Base-by-base conservation (phyloP, 1,140 invertebrate species). In the Hermetia illucens region DNA sequence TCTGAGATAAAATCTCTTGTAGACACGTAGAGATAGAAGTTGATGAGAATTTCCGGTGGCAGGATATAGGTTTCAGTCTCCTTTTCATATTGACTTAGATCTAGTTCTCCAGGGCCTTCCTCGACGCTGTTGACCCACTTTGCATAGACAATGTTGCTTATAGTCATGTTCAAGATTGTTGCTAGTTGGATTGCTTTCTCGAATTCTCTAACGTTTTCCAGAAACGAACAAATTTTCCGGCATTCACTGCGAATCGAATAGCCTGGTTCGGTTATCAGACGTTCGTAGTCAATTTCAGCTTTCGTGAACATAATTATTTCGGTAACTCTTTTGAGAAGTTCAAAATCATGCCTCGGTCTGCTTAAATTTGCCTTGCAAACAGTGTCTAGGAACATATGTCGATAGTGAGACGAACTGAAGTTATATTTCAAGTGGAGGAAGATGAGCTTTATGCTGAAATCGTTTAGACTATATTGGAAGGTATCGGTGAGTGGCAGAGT, bases 361-460 rank as follows among this genome's bases (percentile, higher is more conserved):
- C 53, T 54, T 13, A 58, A 48, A 38, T 52, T 53, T 10, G 55
- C 55, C 18, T 49, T 47, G 13, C 55, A 58, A 18, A 58, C 53
- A 38, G 52, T 52, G 2, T 46, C 43, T 1, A 58, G 44, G 27
- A 58, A 55, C 10, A 47, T 47, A 19, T 53, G 44, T 25, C 58
- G 55, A 34, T 55, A 49, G 30, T 48, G 33, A 2, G 43, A 41
- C 27, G 50, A 52, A 16, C 52, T 44, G 15, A 58, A 56, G 31
- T 58, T 58, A 3, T 40, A 20, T 34, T 58, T 43, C 12, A 58
- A 32, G 31, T 58, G 55, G 3, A 45, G 18, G 1, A 58, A 39
- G 0, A 58, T 38, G 22, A 58, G 18, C 0, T 44, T 32, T 30
- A 54, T 48, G 19, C 45, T 56, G 3, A 43, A 52, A 12, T 56